Conservation (phyloP, 1,140 invertebrate genomes). For the Maniola jurtina region DNA sequence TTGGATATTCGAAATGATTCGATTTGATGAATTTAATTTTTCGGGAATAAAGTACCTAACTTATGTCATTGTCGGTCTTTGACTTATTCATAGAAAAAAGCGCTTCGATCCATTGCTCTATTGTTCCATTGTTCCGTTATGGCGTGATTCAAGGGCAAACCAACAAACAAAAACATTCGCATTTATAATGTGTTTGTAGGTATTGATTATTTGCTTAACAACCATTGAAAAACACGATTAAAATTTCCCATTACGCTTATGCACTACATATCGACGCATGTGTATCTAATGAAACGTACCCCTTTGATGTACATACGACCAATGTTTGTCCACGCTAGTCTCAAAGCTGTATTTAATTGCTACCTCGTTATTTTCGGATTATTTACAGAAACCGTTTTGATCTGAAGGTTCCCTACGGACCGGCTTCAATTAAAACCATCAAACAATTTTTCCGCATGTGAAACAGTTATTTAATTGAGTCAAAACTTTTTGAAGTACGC, state of each 20-base stretch:
- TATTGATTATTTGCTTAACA: not conserved
- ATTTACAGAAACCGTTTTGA: conserved; percentile 62
- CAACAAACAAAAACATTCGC: too few species aligned
- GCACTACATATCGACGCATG: conserved; percentile 25
- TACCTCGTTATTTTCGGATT: conserved; percentile 76
- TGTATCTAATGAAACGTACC: conserved; percentile 44
- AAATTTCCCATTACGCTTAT: conserved; percentile 25
- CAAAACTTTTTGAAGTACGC: conserved; percentile 20
- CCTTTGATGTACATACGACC: conserved; percentile 56
- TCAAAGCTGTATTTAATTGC: conserved; percentile 75
- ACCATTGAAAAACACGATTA: conserved; percentile 15
- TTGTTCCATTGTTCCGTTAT: too few species aligned
- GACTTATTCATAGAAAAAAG: too few species aligned
- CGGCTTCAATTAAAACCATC: conserved; percentile 53
- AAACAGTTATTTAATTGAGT: conserved; percentile 57
- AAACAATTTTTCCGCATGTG: conserved; percentile 57
- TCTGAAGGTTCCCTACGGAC: conserved; percentile 33
- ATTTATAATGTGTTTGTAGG: too few species aligned
- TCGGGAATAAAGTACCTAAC: too few species aligned
- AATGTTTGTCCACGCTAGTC: conserved; percentile 63
- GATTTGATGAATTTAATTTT: too few species aligned
- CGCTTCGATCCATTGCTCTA: too few species aligned
- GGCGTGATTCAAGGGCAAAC: too few species aligned
- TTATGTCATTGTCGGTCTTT: too few species aligned
- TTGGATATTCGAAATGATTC: too few species aligned